Evolutionary conservation across 2,113 vertebrate genomes (phyloP), one percentile per base, ranked within the genome.

Genomic region (Mola mola): DNA sequence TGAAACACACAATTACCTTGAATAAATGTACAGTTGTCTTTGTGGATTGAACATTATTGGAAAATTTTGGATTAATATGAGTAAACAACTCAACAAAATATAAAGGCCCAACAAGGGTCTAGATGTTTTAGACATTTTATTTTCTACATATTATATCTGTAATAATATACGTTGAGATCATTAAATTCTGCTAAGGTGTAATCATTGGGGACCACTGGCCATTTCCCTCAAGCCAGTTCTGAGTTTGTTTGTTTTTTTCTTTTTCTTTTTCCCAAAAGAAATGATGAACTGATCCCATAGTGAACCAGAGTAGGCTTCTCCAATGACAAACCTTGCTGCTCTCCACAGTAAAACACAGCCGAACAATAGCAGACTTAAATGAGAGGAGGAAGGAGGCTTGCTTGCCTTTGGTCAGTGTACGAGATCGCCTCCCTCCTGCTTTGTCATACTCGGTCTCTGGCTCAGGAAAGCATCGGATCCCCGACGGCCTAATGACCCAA

Each of bases 401-500:
- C 57, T 77, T 72, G 56, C 72, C 77, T 83, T 52, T 24, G 56
- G 58, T 37, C 31, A 19, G 29, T 59, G 60, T 65, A 76, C 72
- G 75, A 74, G 47, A 69, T 81, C 67, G 59, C 75, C 62, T 72
- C 66, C 72, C 41, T n/a, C 20, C 8, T 31, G 66, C 64, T 78
- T 87, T 87, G 79, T 84, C 44, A 57, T 59, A 66, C 44, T 44
- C 33, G 48, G 36, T 70, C 67, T 42, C 6, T 11, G 29, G 46
- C 52, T 75, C 57, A 73, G 51, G 16, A 44, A 48, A 66, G 64
- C 64, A 68, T 41, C 53, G 21, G 67, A 66, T 72, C 66, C 62
- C 70, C 37, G 33, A 62, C 29, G 34, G 25, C 57, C 71, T 76
- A 81, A 81, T 73, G 78, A 82, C 78, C 71, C 66, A 71, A 72